phyloP scores from a whole-genome alignment of 2,888 invertebrate genomes.

The Thymelicus lineola region DNA sequence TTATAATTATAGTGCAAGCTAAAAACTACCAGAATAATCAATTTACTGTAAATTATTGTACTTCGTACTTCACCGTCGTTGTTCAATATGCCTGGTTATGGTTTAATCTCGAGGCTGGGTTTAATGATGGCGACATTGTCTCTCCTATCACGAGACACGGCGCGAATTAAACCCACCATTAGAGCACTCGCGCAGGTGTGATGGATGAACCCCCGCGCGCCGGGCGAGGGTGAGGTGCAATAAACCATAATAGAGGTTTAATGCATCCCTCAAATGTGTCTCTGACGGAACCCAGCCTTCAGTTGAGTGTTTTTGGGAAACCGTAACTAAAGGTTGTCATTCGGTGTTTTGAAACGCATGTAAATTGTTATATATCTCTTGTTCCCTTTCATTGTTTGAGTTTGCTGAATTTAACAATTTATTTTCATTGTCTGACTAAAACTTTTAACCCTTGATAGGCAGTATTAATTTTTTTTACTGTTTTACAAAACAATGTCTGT shows the following conservation, averaged over 20 bases:
- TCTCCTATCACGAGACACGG: background rate
- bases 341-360: too few species aligned
- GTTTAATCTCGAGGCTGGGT: background rate
- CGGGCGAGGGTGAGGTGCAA: background rate
- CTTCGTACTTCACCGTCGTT: background rate
- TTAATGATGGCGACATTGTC: background rate
- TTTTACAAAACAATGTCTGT: too few species aligned
- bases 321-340: background rate
- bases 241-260: constrained; percentile 4
- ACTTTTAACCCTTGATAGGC: too few species aligned
- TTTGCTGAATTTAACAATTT: too few species aligned
- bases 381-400: too few species aligned
- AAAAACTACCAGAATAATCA: too few species aligned
- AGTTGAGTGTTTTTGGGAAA: background rate
- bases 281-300: background rate
- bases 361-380: too few species aligned
- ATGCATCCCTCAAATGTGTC: background rate
- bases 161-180: background rate
- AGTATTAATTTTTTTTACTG: too few species aligned
- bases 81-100: background rate
- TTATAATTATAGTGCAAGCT: too few species aligned
- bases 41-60: background rate
- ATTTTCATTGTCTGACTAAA: too few species aligned
- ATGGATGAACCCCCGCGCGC: background rate
- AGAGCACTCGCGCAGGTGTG: background rate